Percentiles rank a stretch among this genome's conserved stretches.
Evolutionary conservation across 2,113 vertebrate genomes (phyloP).

Genomic region (Collichthys lucidus): DNA sequence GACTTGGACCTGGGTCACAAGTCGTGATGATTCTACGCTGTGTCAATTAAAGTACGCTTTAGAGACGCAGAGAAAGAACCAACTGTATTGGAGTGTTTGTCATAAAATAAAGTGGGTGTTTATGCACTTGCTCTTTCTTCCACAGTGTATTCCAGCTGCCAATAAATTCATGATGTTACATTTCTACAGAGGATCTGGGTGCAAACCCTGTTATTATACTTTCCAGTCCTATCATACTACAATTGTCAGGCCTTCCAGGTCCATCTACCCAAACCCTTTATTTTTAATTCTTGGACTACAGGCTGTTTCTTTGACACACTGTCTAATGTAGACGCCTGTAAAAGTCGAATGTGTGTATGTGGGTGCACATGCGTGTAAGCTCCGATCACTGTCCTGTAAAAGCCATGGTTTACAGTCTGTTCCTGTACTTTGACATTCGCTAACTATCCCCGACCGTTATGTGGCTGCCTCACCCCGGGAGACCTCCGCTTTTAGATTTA

Average conservation of each 20-base stretch:
- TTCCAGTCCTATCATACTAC: constrained; percentile 29
- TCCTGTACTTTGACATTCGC: constrained; percentile 62
- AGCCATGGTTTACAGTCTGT: constrained; percentile 40
- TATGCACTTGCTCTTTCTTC: constrained; percentile 1
- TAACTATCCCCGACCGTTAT: constrained; percentile 58
- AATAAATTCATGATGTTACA: constrained; percentile 39
- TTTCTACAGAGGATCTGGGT: constrained; percentile 26
- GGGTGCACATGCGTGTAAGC: background rate
- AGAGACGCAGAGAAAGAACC: background rate
- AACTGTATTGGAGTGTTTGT: constrained; percentile 28
- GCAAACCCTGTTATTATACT: constrained; percentile 56
- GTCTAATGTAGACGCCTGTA: background rate
- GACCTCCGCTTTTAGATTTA: constrained; percentile 71
- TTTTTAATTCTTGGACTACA: constrained; percentile 44
- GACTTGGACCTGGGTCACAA: constrained; percentile 57
- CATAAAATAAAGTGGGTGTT: constrained; percentile 6
- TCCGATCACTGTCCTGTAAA: constrained; percentile 41
- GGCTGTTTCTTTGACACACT: background rate
- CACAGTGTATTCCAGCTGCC: constrained; percentile 15
- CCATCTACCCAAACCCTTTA: constrained; percentile 38
- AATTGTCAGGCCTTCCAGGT: constrained; percentile 45
- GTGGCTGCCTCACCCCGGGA: constrained; percentile 61
- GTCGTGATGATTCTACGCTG: constrained; percentile 35
- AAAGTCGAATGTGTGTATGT: background rate
- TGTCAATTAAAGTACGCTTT: constrained; percentile 54